Base-by-base conservation (phyloP, 1,140 invertebrate species). In the Lineus longissimus region DNA sequence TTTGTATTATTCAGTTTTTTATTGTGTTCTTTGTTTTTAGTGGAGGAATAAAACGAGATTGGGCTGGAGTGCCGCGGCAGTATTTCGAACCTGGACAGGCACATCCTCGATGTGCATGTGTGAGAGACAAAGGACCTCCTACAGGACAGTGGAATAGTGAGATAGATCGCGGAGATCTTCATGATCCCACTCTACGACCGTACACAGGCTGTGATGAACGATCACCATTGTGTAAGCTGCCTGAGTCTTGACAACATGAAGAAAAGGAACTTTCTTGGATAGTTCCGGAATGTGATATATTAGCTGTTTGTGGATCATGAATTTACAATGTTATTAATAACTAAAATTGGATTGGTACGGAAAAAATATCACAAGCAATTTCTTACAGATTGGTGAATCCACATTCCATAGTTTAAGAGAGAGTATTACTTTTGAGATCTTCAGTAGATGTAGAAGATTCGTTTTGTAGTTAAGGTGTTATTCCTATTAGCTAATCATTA, bases 21-120 rank as follows among this genome's bases (percentile, higher is more conserved):
- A n/a, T 60, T 41, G 11, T 15, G 57, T 25, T 27, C 19, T 36
- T 55, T 15, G 51, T 15, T 81, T 82, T 71, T 71, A 95, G 93
- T 84, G 94, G 94, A 63, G 94, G 94, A 54, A 86, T 94, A 60
- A 74, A 86, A 61, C 84, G 94, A 73, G 83, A 89, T 65, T 97
- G 94, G 94, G 81, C 84, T 27, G 94, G 94, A 22, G 87, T 93
- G 47, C 94, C 94, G 0, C 84, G 93, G 63, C 87, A 89, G 77
- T 83, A 91, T 7, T 92, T 86, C 72, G 83, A 85, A 61, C 85
- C 89, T 43, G 87, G 86, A 17, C 82, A 82, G 19, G 77, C 84
- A 61, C 56, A 79, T 33, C 85, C 87, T 45, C 84, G 89, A 23
- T 97, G 94, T 85, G 92, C 89, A 4, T 96, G 94, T 82, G 85